Conservation (phyloP, 2,797 vertebrate genomes). For the Acrossocheilus fasciatus region DNA sequence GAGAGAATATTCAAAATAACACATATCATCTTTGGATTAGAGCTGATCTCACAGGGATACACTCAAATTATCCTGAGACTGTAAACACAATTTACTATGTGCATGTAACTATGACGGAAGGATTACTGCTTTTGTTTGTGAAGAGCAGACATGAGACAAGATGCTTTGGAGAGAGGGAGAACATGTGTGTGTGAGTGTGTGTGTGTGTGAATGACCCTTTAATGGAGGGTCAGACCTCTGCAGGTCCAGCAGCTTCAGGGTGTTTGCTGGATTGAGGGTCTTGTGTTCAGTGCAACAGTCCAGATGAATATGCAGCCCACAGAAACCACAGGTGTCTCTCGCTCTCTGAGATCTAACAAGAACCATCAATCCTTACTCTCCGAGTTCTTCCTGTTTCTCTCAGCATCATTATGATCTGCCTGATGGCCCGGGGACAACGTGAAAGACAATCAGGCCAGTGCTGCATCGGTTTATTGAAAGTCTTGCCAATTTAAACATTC, state of each 20-base stretch:
- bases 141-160: not conserved
- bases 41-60: conserved; percentile 39
- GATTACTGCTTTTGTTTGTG: conserved; percentile 37
- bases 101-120: conserved; percentile 10
- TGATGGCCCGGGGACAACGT: not conserved
- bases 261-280: conserved; percentile 23
- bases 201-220: not conserved
- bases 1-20: not conserved
- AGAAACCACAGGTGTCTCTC: not conserved
- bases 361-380: not conserved
- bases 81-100: conserved; percentile 25
- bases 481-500: conserved; percentile 6
- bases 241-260: conserved; percentile 8
- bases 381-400: not conserved
- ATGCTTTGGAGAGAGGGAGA: not conserved
- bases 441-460: not conserved
- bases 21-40: conserved; percentile 33
- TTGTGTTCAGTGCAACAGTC: conserved; percentile 29
- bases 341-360: not conserved
- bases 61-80: conserved; percentile 6
- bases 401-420: not conserved
- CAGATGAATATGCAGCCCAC: not conserved
- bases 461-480: not conserved
- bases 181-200: too few species aligned
- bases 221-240: not conserved